Percentiles rank a stretch among this genome's conserved stretches.
phyloP scores from a whole-genome alignment of 2,797 vertebrate genomes.

The Acrossocheilus fasciatus region DNA sequence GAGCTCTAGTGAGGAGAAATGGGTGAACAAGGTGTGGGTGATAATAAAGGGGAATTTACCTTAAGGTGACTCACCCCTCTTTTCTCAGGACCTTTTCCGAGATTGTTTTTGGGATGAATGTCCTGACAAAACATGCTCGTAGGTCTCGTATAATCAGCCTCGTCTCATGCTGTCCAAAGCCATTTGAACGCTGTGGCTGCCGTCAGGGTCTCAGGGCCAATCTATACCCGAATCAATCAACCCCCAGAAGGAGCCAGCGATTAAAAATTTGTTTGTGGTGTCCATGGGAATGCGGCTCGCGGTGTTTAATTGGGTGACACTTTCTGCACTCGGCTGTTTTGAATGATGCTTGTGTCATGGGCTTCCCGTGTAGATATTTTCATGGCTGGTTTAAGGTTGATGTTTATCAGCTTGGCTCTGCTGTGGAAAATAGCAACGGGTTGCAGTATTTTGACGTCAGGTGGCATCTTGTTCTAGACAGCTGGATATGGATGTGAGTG shows the following conservation, averaged over 20 bases:
- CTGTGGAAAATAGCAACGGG: neutral
- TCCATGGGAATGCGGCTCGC: constrained; percentile 1
- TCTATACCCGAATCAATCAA: constrained; percentile 28
- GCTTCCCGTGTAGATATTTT: constrained; percentile 15
- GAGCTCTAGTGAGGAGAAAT: constrained; percentile 37
- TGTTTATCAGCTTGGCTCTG: neutral
- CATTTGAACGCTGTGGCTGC: constrained; percentile 32
- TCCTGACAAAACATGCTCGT: constrained; percentile 16
- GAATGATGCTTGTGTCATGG: constrained; percentile 34
- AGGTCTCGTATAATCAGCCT: constrained; percentile 34
- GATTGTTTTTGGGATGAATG: constrained; percentile 25
- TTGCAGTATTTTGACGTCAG: constrained; percentile 7
- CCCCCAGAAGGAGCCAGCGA: neutral
- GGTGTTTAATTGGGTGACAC: constrained; percentile 14
- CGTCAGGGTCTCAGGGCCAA: constrained; percentile 20
- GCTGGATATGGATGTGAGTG: neutral
- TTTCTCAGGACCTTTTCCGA: neutral
- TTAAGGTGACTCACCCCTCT: constrained; percentile 12
- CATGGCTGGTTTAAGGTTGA: constrained; percentile 32
- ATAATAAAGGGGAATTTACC: constrained; percentile 22
- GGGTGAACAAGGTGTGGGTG: constrained; percentile 14
- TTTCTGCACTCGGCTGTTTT: constrained; percentile 22
- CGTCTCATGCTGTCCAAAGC: constrained; percentile 37
- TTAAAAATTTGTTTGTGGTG: constrained; percentile 25
- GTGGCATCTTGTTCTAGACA: neutral